phyloP scores from a whole-genome alignment of 2,797 vertebrate genomes.

The Synaphobranchus kaupii region DNA sequence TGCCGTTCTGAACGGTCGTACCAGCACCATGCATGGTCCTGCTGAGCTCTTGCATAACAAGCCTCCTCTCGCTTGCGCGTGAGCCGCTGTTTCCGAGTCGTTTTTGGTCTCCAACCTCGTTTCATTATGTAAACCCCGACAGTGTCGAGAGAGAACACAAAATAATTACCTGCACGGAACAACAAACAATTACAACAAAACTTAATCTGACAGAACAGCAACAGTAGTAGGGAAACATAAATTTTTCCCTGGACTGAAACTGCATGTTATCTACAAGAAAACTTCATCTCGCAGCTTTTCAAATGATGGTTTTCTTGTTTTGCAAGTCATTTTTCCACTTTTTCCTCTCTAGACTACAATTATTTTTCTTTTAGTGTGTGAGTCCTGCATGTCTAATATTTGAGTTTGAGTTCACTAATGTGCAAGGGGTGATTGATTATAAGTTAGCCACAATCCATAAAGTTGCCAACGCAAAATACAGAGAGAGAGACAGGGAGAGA shows the following conservation, averaged over 20 bases:
- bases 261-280: background rate
- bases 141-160: slow-evolving; percentile 40
- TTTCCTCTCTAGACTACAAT: background rate
- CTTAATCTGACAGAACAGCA: background rate
- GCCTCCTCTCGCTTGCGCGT: background rate
- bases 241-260: background rate
- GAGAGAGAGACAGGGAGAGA: slow-evolving; percentile 21
- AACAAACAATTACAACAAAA: slow-evolving; percentile 1
- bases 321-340: background rate
- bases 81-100: slow-evolving; percentile 39
- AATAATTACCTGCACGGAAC: slow-evolving; percentile 16
- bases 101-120: slow-evolving; percentile 51
- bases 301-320: background rate
- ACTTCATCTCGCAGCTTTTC: background rate
- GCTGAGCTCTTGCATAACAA: slow-evolving; percentile 54
- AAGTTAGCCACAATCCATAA: background rate
- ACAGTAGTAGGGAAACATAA: background rate
- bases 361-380: background rate
- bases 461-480: background rate
- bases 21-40: background rate
- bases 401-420: background rate
- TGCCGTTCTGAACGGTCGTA: background rate
- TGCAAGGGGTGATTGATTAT: background rate
- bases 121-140: slow-evolving; percentile 55
- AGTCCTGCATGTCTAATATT: background rate